Base-by-base conservation (phyloP, 2,113 vertebrate species). In the Alectura lathami region DNA sequence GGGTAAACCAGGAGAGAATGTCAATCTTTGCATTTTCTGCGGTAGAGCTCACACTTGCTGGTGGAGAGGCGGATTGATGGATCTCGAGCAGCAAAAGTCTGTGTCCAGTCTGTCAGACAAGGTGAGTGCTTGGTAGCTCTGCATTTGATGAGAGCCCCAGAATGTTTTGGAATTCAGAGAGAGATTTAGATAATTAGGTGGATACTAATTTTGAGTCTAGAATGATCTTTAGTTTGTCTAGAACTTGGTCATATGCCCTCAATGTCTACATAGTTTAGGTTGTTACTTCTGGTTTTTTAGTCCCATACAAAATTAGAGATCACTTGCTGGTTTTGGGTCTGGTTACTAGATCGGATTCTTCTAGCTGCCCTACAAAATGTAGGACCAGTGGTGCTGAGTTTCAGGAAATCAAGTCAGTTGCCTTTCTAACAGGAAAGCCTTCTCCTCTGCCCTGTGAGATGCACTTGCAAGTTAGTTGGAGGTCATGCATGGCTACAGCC, bases 341-440 rank as follows among this genome's bases (percentile, higher is more conserved):
- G 70, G 42, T 90, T 92, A 63, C 73, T 68, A 75, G 59, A 68
- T 95, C 67, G n/a, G 77, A 84, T 94, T 95, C 91, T 94, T 95
- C 91, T 80, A 88, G 56, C 82, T 94, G 89, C 86, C 57, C 78
- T 91, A 93, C 51, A 86, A 73, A 95, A 93, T 74, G 91, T 60
- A 68, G 40, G 36, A 42, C 90, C 57, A 57, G 62, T 88, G 94
- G 42, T 62, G 45, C 84, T 30, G 57, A 83, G 43, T 91, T 97
- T 96, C 93, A 91, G 3, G 2, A 93, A 94, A 94, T 96, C 62
- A 91, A 96, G 47, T 89, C 20, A 69, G 82, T 94, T 85, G 17
- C 93, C 92, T 87, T 97, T 91, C 84, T 92, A 68, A 57, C 14
- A 68, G 26, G 54, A 77, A 64, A 83, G 13, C 13, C 23, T 67